phyloP scores from a whole-genome alignment of 2,113 vertebrate genomes.

The Crypturellus undulatus region DNA sequence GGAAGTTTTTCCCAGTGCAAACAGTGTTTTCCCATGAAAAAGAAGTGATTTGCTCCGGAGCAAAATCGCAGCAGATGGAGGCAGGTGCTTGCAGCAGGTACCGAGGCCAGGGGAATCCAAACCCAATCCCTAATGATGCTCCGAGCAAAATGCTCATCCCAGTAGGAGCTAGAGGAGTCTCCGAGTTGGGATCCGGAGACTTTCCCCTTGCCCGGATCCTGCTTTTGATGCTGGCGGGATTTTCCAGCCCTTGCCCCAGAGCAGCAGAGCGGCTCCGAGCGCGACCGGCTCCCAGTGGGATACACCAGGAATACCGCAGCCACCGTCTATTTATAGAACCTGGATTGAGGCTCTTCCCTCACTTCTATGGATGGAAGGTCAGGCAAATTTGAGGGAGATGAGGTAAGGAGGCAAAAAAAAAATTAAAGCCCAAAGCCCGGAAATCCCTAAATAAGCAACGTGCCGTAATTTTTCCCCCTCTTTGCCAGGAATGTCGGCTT shows the following conservation, averaged over 20 bases:
- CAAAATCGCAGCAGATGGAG: not conserved
- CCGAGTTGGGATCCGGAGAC: too few species aligned
- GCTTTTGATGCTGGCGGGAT: too few species aligned
- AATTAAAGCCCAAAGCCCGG: not conserved
- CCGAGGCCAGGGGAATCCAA: not conserved
- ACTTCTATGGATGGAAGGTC: not conserved
- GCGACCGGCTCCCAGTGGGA: too few species aligned
- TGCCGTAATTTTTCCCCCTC: not conserved
- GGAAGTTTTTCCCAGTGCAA: not conserved
- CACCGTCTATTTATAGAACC: not conserved
- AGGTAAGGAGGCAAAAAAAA: not conserved
- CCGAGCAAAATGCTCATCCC: not conserved
- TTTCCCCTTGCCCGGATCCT: too few species aligned
- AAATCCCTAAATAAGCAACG: not conserved
- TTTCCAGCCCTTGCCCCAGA: too few species aligned
- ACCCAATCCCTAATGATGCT: too few species aligned
- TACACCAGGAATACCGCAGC: not conserved
- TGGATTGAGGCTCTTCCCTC: not conserved
- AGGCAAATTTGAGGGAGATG: not conserved
- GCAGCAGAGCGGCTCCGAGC: too few species aligned
- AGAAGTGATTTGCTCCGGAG: not conserved
- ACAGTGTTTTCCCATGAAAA: not conserved
- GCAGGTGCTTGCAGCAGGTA: slow-evolving; percentile 3
- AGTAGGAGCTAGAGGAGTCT: too few species aligned
- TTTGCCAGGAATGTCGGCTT: not conserved